These are phyloP conservation scores for Gallinago undulata DNA, from an alignment of 2,113 vertebrate genomes.

Conservation along the genomic window DNA sequence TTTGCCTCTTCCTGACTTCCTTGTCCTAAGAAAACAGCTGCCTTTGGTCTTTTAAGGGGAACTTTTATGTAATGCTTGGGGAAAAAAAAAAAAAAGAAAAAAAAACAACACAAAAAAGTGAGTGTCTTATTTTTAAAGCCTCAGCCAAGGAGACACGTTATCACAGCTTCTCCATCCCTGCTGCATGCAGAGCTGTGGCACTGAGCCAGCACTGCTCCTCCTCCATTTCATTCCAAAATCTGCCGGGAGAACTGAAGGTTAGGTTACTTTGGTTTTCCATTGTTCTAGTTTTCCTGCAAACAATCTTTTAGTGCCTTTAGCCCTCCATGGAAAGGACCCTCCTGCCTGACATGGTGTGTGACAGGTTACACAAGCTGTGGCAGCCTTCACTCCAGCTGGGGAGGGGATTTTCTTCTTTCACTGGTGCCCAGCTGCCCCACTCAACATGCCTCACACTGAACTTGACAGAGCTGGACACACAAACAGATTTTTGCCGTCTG, in stretches of 20 bases:
- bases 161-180: background rate
- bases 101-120: background rate
- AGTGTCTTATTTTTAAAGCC: slow-evolving; percentile 5
- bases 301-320: background rate
- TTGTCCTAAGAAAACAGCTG: slow-evolving; percentile 32
- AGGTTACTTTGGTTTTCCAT: slow-evolving; percentile 5
- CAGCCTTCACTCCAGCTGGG: background rate
- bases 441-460: background rate
- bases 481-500: background rate
- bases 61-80: background rate
- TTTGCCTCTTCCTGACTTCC: slow-evolving; percentile 42
- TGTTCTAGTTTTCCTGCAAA: background rate
- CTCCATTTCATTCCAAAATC: background rate
- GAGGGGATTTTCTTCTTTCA: background rate
- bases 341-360: background rate
- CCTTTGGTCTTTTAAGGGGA: slow-evolving; percentile 31
- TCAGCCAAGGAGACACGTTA: background rate
- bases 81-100: background rate
- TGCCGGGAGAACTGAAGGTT: background rate
- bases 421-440: background rate
- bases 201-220: background rate
- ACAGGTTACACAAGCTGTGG: background rate
- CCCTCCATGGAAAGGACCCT: background rate
- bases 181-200: slow-evolving; percentile 17
- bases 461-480: background rate